Base-by-base conservation (phyloP, 1,140 invertebrate species). In the Neodiprion fabricii region DNA sequence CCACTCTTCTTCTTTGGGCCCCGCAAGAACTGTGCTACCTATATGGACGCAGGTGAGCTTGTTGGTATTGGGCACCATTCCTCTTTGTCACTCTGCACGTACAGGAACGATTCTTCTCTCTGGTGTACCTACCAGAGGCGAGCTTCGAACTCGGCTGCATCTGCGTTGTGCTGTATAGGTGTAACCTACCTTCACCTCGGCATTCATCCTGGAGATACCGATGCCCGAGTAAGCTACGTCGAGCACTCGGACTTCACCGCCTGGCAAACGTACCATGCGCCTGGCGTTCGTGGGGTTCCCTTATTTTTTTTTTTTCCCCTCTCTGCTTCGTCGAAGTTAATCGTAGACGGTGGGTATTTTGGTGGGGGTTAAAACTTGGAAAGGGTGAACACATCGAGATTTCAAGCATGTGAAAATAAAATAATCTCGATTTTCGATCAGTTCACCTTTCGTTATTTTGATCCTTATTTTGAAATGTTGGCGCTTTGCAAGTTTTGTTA, bases 61-160 rank as follows among this genome's bases (percentile, higher is more conserved):
- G 28, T 40, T 72, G 66, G 71, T 61, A 48, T 70, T 68, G 48
- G 73, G 7, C 50, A 48, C 17, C 66, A 68, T 68, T 67, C 72
- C 68, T 74, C 70, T 68, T 74, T 53, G 72, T 14, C 1, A 65
- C 17, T 65, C 12, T 14, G 61, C 12, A 14, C 61, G 61, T 65
- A 21, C 12, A 14, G 2, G 12, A 21, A 14, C 61, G 17, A 14
- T 14, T 65, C 12, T 14, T 7, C 61, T 7, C 61, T 65, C 3
- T 65, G 1, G 12, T 14, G 4, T 14, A 65, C 12, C 17, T 14
- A 65, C 12, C 17, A 65, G 12, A 65, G 61, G 61, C 12, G 17
- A 65, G 61, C 17, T 65, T 65, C 12, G 17, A 65, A 14, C 61
- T 65, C 17, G 4, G 61, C 61, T 65, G 61, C 61, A 14, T 1